Conservation (phyloP, 2,113 vertebrate genomes). For the Trichechus manatus region DNA sequence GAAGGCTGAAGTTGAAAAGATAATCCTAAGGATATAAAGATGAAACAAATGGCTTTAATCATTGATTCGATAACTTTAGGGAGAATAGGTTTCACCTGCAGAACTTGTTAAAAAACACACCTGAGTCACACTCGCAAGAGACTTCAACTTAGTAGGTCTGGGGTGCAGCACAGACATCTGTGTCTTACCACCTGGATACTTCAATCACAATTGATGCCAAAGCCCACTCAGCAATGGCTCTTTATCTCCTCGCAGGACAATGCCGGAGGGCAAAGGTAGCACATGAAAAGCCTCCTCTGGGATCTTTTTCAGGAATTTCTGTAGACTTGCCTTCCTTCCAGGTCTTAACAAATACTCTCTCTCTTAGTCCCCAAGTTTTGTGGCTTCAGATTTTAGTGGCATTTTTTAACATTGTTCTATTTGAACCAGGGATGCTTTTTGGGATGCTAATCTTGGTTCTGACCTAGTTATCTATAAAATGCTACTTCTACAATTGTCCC, state of each 20-base stretch:
- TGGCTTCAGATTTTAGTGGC: background rate
- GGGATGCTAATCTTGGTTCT: conserved; percentile 29
- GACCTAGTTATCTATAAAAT: background rate
- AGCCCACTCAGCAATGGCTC: background rate
- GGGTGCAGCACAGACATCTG: background rate
- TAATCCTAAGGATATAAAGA: background rate
- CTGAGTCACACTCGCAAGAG: background rate
- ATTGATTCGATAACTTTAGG: background rate
- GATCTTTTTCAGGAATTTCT: background rate
- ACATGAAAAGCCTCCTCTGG: background rate
- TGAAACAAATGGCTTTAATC: background rate
- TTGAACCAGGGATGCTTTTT: background rate
- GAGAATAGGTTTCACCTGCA: background rate
- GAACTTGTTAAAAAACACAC: background rate
- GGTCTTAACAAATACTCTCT: background rate
- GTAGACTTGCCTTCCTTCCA: background rate
- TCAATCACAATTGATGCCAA: background rate
- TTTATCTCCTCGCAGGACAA: background rate
- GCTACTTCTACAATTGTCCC: background rate
- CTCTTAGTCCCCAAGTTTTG: background rate
- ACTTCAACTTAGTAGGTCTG: background rate
- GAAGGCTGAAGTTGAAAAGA: conserved; percentile 24
- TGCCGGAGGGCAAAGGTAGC: background rate
- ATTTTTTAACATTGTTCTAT: background rate
- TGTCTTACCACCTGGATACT: background rate